Evolutionary conservation across 2,797 vertebrate genomes (phyloP).

Genomic region (Microchirus variegatus): DNA sequence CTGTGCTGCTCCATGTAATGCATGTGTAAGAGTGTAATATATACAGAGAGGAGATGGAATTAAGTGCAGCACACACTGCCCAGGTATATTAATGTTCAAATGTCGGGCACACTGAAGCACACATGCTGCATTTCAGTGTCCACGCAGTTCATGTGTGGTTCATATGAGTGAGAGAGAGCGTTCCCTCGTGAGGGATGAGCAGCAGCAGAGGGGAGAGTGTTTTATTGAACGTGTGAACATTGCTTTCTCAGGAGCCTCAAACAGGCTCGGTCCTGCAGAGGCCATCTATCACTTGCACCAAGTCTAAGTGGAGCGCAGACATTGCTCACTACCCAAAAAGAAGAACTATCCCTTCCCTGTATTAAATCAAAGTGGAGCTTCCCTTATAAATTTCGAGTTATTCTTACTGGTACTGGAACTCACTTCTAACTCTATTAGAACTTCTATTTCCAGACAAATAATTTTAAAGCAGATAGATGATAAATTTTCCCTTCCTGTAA

Average conservation of each 20-base stretch:
- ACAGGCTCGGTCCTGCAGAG: constrained; percentile 36
- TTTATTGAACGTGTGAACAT: constrained; percentile 55
- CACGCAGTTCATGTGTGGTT: constrained; percentile 2
- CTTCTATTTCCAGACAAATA: background rate
- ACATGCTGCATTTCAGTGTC: constrained; percentile 18
- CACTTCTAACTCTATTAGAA: background rate
- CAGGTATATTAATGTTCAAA: background rate
- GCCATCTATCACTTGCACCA: constrained; percentile 52
- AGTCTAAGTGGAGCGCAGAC: constrained; percentile 35
- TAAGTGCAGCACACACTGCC: background rate
- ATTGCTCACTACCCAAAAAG: constrained; percentile 28
- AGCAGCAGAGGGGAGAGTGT: constrained; percentile 30
- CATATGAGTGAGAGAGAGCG: constrained; percentile 31
- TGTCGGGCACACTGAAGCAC: background rate
- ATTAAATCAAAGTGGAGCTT: constrained; percentile 26
- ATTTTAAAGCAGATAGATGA: too few relatives aligned
- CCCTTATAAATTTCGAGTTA: background rate
- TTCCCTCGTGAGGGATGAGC: constrained; percentile 38
- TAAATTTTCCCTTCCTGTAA: too few relatives aligned
- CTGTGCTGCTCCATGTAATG: constrained; percentile 39
- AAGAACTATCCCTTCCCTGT: constrained; percentile 22
- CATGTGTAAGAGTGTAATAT: constrained; percentile 13
- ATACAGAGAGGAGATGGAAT: constrained; percentile 26
- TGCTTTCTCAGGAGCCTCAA: constrained; percentile 46
- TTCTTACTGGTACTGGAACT: constrained; percentile 9